Percentiles rank a stretch among this genome's conserved stretches.
These are phyloP conservation scores for Lytechinus pictus DNA, from an alignment of 35 echinoderm and acorn worm species.

Conservation along the genomic window DNA sequence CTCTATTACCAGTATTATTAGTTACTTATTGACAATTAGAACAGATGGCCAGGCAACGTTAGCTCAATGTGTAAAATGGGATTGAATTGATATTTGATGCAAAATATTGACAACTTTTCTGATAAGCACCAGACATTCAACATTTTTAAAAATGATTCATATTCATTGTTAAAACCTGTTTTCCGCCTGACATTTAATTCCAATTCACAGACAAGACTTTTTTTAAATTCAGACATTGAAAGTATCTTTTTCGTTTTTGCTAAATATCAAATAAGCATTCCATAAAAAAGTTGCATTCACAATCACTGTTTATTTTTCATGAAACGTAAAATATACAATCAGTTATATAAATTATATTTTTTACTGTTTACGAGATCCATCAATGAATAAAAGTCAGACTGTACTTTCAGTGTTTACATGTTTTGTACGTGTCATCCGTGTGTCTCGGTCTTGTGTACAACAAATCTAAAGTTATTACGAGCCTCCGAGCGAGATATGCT, in stretches of 20 bases:
- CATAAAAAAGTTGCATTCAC: neutral
- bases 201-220: no score
- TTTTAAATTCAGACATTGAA: neutral
- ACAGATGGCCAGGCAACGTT: neutral
- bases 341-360: neutral
- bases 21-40: neutral
- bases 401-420: neutral
- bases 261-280: neutral
- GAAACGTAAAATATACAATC: neutral
- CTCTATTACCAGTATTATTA: neutral
- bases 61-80: neutral
- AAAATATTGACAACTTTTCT: neutral
- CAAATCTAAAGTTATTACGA: neutral
- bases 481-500: neutral
- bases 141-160: neutral
- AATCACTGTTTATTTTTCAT: neutral
- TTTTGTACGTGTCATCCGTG: neutral
- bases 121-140: neutral
- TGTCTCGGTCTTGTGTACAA: neutral
- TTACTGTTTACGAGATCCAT: neutral
- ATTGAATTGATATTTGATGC: neutral
- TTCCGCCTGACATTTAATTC: no score
- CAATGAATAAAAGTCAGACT: neutral
- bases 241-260: neutral
- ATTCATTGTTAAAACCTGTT: no score